Evolutionary conservation across 2,797 vertebrate species (phyloP).

Genomic region (Valencia hispanica): DNA sequence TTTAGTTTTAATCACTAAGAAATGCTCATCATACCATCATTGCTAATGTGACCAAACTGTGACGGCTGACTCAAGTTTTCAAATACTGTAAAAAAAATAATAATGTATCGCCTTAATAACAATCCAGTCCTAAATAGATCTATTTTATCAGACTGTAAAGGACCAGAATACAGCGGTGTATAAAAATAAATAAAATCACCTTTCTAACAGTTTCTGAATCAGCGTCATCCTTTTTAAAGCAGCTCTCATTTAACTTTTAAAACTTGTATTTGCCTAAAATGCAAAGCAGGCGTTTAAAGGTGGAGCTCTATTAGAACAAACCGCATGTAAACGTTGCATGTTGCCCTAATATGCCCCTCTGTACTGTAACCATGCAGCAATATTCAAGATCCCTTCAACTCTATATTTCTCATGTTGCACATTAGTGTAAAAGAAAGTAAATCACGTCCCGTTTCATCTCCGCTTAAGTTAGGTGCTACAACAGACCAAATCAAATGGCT

Average conservation of each 20-base stretch:
- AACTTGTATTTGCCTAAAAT: too few species aligned
- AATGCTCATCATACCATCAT: background rate
- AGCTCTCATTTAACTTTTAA: too few species aligned
- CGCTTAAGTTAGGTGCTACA: too few species aligned
- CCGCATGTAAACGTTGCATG: background rate
- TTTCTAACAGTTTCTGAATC: slow-evolving; percentile 11
- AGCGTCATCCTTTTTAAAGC: background rate
- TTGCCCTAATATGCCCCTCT: too few species aligned
- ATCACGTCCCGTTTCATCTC: too few species aligned
- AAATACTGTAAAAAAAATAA: background rate
- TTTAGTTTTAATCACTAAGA: slow-evolving; percentile 8
- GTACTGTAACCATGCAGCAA: too few species aligned
- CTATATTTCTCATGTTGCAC: too few species aligned
- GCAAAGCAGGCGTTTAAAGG: too few species aligned
- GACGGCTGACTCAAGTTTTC: background rate
- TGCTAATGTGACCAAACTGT: background rate
- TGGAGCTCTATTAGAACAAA: too few species aligned
- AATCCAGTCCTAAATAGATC: slow-evolving; percentile 36
- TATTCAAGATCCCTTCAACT: too few species aligned
- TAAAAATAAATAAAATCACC: slow-evolving; percentile 5
- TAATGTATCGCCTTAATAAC: slow-evolving; percentile 13
- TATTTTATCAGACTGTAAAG: slow-evolving; percentile 62
- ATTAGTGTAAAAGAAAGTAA: too few species aligned
- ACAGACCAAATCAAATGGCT: too few species aligned
- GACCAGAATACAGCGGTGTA: slow-evolving; percentile 20